Evolutionary conservation across 2,113 vertebrate genomes (phyloP).

Genomic region (Mohoua ochrocephala): DNA sequence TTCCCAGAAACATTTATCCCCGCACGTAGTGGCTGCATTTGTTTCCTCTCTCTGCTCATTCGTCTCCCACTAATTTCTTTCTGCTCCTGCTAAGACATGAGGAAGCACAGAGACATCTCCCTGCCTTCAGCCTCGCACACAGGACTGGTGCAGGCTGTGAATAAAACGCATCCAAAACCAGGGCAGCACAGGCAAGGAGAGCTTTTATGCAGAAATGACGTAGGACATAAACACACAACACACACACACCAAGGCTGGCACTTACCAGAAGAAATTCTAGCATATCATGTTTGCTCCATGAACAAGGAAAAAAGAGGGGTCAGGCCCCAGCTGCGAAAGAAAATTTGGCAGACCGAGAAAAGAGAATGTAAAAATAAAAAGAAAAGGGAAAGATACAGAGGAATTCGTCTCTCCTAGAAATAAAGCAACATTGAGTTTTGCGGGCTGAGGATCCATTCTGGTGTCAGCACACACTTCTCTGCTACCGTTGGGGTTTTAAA

Average conservation of each 20-base stretch:
- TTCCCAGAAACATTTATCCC: background rate
- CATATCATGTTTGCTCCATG: background rate
- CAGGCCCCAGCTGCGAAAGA: background rate
- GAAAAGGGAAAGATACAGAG: background rate
- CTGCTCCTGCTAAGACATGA: background rate
- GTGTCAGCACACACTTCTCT: background rate
- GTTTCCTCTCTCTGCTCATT: background rate
- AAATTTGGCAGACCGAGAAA: background rate
- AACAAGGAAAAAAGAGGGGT: background rate
- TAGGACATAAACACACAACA: background rate
- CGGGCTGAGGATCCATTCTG: background rate
- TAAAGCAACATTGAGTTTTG: background rate
- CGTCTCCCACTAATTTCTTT: background rate
- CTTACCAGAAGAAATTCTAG: background rate
- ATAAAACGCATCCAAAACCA: background rate
- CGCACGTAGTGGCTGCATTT: background rate
- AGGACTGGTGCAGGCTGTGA: background rate
- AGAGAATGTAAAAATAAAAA: background rate
- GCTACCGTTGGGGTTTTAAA: background rate
- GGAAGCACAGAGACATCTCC: background rate
- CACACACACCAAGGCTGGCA: background rate
- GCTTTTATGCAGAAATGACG: background rate
- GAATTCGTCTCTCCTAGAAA: background rate
- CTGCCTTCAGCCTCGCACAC: background rate
- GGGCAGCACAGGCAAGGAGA: background rate